These are phyloP conservation scores for Temnothorax curvispinosus DNA, from an alignment of 1,140 invertebrate genomes.

Conservation along the genomic window DNA sequence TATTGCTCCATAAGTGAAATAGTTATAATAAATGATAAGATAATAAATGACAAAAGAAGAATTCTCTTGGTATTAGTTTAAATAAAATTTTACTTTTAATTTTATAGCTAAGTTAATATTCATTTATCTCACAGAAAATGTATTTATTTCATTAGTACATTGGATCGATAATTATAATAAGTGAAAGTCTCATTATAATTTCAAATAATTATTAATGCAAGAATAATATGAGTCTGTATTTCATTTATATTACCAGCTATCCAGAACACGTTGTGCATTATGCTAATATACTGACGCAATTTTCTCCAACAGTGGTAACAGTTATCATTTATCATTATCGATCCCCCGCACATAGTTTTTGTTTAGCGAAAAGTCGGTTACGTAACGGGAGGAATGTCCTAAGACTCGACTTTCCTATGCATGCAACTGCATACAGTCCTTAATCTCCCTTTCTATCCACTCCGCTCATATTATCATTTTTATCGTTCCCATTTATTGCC, in stretches of 20 bases:
- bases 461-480: slow-evolving; percentile 22
- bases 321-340: slow-evolving; percentile 51
- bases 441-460: slow-evolving; percentile 1
- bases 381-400: slow-evolving; percentile 40
- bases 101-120: background rate
- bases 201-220: background rate
- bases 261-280: slow-evolving; percentile 8
- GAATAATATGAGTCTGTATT: background rate
- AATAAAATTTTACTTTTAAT: background rate
- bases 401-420: background rate
- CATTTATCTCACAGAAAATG: background rate
- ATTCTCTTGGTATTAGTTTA: background rate
- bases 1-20: background rate
- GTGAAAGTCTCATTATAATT: background rate
- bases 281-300: slow-evolving; percentile 18
- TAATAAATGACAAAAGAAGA: background rate
- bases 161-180: slow-evolving; percentile 18
- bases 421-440: background rate
- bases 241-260: background rate
- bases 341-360: slow-evolving; percentile 9
- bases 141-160: background rate
- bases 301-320: slow-evolving; percentile 10
- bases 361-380: slow-evolving; percentile 14
- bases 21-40: background rate
- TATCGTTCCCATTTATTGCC: slow-evolving; percentile 4